These are phyloP conservation scores for Acanthisitta chloris DNA, from an alignment of 2,113 vertebrate species.

Conservation along the genomic window DNA sequence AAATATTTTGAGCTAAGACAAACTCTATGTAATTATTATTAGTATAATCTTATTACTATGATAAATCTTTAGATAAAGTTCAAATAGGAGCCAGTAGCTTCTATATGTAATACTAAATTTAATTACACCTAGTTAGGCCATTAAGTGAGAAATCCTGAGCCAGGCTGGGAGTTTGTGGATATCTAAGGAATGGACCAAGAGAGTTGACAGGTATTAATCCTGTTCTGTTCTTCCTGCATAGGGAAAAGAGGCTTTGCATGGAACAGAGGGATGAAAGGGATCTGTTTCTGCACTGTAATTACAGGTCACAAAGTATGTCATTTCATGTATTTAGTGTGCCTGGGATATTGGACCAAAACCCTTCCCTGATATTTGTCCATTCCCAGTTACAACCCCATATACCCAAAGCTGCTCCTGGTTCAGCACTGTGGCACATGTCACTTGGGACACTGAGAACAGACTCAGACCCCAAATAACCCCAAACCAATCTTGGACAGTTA, in stretches of 20 bases:
- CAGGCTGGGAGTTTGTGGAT: neutral
- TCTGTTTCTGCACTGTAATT: neutral
- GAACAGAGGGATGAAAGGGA: neutral
- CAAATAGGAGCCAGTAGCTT: neutral
- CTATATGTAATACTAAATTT: neutral
- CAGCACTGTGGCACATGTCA: neutral
- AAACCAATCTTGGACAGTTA: neutral
- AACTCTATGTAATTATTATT: neutral
- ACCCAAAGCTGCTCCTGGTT: neutral
- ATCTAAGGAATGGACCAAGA: neutral
- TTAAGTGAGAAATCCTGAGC: neutral
- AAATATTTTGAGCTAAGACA: neutral
- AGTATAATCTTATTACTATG: neutral
- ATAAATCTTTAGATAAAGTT: conserved; percentile 20
- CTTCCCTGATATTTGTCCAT: neutral
- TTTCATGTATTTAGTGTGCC: neutral
- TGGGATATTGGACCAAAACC: neutral
- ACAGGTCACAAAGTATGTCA: neutral
- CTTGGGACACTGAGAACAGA: neutral
- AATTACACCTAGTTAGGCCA: neutral
- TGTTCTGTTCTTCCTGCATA: neutral
- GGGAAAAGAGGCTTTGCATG: neutral
- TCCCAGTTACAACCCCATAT: neutral
- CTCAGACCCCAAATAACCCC: neutral
- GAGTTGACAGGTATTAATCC: neutral